These are phyloP conservation scores for Pinctada fucata DNA, from an alignment of 2,888 invertebrate species.

Conservation along the genomic window DNA sequence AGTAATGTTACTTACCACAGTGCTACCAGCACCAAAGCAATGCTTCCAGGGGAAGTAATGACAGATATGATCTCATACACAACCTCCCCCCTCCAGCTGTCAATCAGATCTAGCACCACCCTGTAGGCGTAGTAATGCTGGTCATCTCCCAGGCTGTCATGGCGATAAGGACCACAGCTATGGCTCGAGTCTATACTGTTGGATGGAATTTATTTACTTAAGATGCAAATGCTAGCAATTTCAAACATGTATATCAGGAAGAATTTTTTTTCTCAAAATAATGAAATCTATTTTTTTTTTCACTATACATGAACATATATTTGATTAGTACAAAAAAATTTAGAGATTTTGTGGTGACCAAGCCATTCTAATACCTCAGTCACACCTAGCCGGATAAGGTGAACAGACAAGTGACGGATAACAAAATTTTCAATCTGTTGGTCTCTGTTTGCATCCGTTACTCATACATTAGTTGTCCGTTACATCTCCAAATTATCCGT, in stretches of 20 bases:
- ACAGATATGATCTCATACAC: conserved; percentile 60
- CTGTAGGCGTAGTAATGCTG: conserved; percentile 58
- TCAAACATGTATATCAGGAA: not conserved
- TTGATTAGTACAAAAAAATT: no score
- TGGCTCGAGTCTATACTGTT: conserved; percentile 68
- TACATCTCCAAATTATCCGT: no score
- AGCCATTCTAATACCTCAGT: no score
- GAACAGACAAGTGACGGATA: no score
- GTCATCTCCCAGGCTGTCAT: conserved; percentile 35
- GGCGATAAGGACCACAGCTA: conserved; percentile 71
- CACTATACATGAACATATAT: no score
- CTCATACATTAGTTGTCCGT: no score
- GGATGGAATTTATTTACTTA: not conserved
- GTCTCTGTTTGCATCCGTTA: no score
- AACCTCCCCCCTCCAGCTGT: conserved; percentile 52
- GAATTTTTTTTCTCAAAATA: not conserved
- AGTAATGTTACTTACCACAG: conserved; percentile 62
- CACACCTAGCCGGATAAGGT: no score
- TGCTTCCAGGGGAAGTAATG: conserved; percentile 69
- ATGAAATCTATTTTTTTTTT: no score
- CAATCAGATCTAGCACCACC: conserved; percentile 61
- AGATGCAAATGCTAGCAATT: not conserved
- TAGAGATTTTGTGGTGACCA: no score
- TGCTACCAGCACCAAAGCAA: conserved; percentile 65
- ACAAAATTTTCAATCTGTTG: no score